Conservation (phyloP, 2,888 invertebrate genomes). For the Helleia helle region DNA sequence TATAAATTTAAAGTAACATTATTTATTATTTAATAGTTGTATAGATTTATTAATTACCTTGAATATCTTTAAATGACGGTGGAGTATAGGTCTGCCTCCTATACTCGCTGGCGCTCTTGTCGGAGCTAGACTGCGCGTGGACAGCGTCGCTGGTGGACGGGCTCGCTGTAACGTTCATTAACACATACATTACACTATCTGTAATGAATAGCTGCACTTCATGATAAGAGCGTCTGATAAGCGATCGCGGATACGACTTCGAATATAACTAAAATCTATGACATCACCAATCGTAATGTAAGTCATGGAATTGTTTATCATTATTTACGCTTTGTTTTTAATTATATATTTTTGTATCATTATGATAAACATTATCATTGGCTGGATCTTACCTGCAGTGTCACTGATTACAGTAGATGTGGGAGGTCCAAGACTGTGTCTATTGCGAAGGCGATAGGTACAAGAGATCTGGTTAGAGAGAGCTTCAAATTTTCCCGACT, state of each 20-base stretch:
- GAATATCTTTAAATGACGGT: constrained; percentile 47
- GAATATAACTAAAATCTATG: not conserved
- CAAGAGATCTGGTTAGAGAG: constrained; percentile 33
- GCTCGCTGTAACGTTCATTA: constrained; percentile 42
- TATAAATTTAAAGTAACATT: not conserved
- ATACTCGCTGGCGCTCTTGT: constrained; percentile 27
- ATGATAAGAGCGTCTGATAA: constrained; percentile 56
- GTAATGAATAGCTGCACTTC: constrained; percentile 47
- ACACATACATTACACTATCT: constrained; percentile 36
- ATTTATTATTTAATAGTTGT: not conserved
- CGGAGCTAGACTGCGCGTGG: constrained; percentile 26
- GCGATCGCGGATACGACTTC: constrained; percentile 19
- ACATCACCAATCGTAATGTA: too few species aligned
- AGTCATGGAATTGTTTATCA: too few species aligned
- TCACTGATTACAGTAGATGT: constrained; percentile 53
- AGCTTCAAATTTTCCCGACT: constrained; percentile 40
- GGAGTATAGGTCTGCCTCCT: constrained; percentile 42
- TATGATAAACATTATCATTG: too few species aligned
- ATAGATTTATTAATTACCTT: constrained; percentile 35
- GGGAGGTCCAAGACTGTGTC: constrained; percentile 44
- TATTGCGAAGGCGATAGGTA: constrained; percentile 45
- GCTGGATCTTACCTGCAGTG: constrained; percentile 56
- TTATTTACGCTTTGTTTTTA: too few species aligned
- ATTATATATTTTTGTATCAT: too few species aligned
- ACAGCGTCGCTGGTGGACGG: constrained; percentile 41